Percentiles rank a stretch among this genome's conserved stretches.
Evolutionary conservation across 2,113 vertebrate genomes (phyloP).

Genomic region (Bos taurus): DNA sequence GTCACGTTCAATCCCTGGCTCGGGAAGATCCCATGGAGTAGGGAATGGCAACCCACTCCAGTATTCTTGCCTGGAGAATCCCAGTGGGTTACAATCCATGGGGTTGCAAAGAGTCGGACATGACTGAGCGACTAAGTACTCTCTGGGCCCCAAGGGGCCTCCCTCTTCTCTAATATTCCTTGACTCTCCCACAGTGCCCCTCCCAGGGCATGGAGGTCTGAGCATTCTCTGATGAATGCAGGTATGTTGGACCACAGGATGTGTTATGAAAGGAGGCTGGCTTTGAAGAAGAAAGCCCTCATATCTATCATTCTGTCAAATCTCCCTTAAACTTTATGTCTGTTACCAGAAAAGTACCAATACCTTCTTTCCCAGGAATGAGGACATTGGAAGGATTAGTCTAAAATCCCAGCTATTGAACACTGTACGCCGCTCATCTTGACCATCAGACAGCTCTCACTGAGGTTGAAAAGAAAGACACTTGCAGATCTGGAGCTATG

Average conservation of each 20-base stretch:
- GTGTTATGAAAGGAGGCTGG: not conserved
- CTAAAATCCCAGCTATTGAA: not conserved
- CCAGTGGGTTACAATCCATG: not conserved
- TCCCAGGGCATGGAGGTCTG: not conserved
- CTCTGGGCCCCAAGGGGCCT: not conserved
- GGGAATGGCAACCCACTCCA: not conserved
- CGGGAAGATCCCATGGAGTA: not conserved
- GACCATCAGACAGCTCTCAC: accelerated
- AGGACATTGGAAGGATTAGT: not conserved
- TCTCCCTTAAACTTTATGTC: not conserved
- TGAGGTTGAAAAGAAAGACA: not conserved
- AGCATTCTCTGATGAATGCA: not conserved
- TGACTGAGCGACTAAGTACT: not conserved
- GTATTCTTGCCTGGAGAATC: not conserved
- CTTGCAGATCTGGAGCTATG: not conserved
- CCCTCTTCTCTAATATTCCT: not conserved
- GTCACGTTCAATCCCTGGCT: not conserved
- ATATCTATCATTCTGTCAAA: not conserved
- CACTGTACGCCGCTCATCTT: not conserved
- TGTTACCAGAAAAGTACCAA: not conserved
- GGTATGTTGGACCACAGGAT: not conserved
- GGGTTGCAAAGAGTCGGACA: not conserved
- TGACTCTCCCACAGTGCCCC: not conserved
- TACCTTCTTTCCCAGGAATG: not conserved
- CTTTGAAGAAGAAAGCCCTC: not conserved